phyloP scores from a whole-genome alignment of 1,140 invertebrate species.

The Musca domestica region DNA sequence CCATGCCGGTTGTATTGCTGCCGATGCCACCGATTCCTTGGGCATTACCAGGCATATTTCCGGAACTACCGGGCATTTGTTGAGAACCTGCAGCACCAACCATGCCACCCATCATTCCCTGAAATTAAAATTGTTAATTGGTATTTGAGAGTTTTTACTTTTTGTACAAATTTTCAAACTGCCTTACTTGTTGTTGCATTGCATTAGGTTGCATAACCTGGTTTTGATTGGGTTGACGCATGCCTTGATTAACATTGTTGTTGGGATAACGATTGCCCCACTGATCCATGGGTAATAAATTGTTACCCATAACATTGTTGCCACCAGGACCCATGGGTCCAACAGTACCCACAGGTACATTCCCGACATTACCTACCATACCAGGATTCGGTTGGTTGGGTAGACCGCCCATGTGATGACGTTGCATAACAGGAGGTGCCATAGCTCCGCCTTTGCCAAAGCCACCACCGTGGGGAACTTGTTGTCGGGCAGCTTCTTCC shows the following conservation, averaged over 20 bases:
- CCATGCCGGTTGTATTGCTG: conserved; percentile 40
- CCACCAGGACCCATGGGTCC: conserved; percentile 35
- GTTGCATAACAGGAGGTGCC: conserved; percentile 67
- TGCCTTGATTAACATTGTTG: conserved; percentile 49
- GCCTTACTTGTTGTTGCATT: conserved; percentile 30
- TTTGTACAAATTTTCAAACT: not conserved
- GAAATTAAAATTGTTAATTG: not conserved
- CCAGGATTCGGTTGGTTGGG: conserved; percentile 31
- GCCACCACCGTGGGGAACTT: conserved; percentile 66
- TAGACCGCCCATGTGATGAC: conserved; percentile 50
- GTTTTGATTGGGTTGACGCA: conserved; percentile 56
- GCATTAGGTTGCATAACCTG: conserved; percentile 56
- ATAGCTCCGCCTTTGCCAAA: conserved; percentile 70
- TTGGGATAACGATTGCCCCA: conserved; percentile 61
- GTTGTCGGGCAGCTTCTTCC: conserved; percentile 83
- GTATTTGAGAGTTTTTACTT: too few relatives aligned
- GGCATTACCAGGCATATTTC: conserved; percentile 37
- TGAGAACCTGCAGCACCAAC: conserved; percentile 34
- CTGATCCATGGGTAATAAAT: conserved; percentile 67
- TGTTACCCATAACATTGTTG: conserved; percentile 43
- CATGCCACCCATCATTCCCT: conserved; percentile 38
- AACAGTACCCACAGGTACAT: conserved; percentile 29
- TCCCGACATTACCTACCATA: conserved; percentile 36
- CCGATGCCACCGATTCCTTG: conserved; percentile 39
- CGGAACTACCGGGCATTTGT: conserved; percentile 42